Evolutionary conservation across 2,113 vertebrate species (phyloP).

Genomic region (Chloebia gouldiae): DNA sequence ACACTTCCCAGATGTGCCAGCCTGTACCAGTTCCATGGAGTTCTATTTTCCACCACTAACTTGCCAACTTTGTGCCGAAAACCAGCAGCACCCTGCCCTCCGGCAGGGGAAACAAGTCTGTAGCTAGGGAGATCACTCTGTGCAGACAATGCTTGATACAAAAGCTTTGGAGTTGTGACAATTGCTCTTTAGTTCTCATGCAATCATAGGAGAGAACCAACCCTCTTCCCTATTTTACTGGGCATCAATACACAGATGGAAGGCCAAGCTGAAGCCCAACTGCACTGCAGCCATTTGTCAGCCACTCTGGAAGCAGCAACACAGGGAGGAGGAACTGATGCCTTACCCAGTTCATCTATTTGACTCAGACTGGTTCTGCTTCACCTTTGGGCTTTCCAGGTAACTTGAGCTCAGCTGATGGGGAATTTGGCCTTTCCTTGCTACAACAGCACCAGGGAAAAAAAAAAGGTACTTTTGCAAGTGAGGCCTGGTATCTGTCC

Average conservation of each 20-base stretch:
- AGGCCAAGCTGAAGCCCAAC: constrained; percentile 8
- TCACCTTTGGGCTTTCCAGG: not conserved
- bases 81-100: constrained; percentile 54
- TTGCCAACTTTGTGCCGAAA: constrained; percentile 38
- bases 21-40: constrained; percentile 34
- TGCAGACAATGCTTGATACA: constrained; percentile 43
- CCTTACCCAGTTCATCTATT: not conserved
- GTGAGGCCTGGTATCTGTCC: not conserved
- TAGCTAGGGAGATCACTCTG: constrained; percentile 42
- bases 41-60: constrained; percentile 33
- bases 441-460: not conserved
- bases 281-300: constrained; percentile 13
- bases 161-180: constrained; percentile 42
- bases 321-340: not conserved
- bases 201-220: constrained; percentile 6
- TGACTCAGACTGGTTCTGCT: not conserved
- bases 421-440: not conserved
- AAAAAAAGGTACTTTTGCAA: not conserved
- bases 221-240: not conserved
- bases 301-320: not conserved
- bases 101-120: constrained; percentile 45
- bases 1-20: constrained; percentile 6
- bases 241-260: not conserved
- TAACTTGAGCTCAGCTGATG: not conserved
- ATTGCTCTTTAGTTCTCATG: constrained; percentile 44